Evolutionary conservation across 2,888 invertebrate genomes (phyloP), one percentile per base, ranked within the genome.

Genomic region (Aleiodes leptofemur): DNA sequence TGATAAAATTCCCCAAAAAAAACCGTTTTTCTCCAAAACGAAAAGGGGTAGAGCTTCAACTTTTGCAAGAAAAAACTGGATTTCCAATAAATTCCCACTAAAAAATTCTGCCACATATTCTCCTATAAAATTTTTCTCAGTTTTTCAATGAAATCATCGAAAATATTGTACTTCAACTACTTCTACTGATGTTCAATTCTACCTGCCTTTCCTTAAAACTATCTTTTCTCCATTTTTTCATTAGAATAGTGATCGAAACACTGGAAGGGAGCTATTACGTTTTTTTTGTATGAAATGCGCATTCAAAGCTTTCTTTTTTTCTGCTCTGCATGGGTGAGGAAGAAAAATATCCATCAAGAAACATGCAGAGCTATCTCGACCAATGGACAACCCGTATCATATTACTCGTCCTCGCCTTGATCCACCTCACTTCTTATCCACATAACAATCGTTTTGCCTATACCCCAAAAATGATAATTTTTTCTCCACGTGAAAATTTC

Each of bases 311-410:
- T 48, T 16, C 14, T 56, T 43, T 31, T 31, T 31, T 55, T 73
- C 55, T 51, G 0, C 8, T 23, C 68, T 38, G 4, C 43, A 68
- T 16, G 29, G 23, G 73, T 68, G 66, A 56, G 56, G 68, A 73
- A 73, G 55, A 68, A 43, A 72, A 48, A 73, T 73, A 73, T 73
- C 57, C n/a, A 13, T 56, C 11, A 43, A 66, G 68, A 56, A 73
- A 55, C 14, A 7, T 48, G 43, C n/a, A 64, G 11, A 14, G 16
- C 43, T 13, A 29, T 23, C 66, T 14, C 48, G 5, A 55, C 55
- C 16, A 55, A 7, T 16, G 66, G 50, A 66, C 66, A 56, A 68
- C 68, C 68, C 56, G 53, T 53, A 73, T 73, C 73, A 43, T 68
- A 64, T 73, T 73, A 56, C 73, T 68, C 55, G 53, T 51, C 64